Percentiles rank a stretch among this genome's conserved stretches.
Evolutionary conservation across 2,797 vertebrate genomes (phyloP).

Genomic region (Chloroceryle inda): DNA sequence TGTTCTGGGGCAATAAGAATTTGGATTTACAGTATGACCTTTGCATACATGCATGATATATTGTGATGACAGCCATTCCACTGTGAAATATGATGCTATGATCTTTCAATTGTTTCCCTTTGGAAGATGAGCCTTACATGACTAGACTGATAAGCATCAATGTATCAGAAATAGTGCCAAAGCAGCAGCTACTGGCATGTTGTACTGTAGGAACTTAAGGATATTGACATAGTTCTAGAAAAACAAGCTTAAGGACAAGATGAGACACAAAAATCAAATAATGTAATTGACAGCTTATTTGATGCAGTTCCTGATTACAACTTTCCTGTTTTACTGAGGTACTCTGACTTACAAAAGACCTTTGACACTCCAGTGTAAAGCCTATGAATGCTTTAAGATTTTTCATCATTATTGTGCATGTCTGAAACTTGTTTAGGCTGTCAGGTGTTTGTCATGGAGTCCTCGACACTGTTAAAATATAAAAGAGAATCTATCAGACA

Average conservation of each 20-base stretch:
- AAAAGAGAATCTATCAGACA: slow-evolving; percentile 30
- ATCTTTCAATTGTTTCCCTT: slow-evolving; percentile 59
- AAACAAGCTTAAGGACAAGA: slow-evolving; percentile 41
- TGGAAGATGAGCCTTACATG: slow-evolving; percentile 56
- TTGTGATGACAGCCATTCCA: slow-evolving; percentile 45
- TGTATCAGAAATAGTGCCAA: slow-evolving; percentile 48
- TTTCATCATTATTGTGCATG: neutral
- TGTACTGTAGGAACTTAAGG: slow-evolving; percentile 5
- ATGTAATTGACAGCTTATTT: neutral
- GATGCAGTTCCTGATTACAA: slow-evolving; percentile 17
- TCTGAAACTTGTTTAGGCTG: slow-evolving; percentile 26
- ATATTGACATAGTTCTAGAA: slow-evolving; percentile 32
- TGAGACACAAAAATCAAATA: slow-evolving; percentile 54
- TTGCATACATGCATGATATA: slow-evolving; percentile 64
- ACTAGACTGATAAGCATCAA: slow-evolving; percentile 59
- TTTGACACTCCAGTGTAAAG: slow-evolving; percentile 5
- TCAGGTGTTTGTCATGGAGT: slow-evolving; percentile 6
- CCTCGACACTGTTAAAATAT: neutral
- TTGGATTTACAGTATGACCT: slow-evolving; percentile 68
- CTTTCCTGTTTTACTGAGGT: neutral
- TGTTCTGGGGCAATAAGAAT: slow-evolving; percentile 1
- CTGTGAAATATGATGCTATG: slow-evolving; percentile 56
- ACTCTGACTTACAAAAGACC: slow-evolving; percentile 29
- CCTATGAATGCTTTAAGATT: neutral
- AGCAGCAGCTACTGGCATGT: slow-evolving; percentile 11